Conservation (phyloP, 2,888 invertebrate genomes). For the Microctonus aethiopoides region DNA sequence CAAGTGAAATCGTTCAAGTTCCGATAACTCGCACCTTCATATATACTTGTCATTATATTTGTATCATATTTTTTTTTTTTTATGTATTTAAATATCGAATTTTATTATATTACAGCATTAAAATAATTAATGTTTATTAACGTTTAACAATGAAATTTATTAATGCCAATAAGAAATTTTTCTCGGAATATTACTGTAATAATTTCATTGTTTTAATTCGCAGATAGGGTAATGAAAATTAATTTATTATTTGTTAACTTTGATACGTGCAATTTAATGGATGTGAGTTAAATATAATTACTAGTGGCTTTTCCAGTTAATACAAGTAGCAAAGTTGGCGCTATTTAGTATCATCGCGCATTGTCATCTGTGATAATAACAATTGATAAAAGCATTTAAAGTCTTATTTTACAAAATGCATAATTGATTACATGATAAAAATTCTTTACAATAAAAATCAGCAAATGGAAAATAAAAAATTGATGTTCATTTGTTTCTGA, state of each 20-base stretch:
- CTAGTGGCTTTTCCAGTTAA: slow-evolving; percentile 47
- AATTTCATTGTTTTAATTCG: no score
- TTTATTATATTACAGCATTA: no score
- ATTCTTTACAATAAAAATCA: slow-evolving; percentile 15
- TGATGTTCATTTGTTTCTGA: no score
- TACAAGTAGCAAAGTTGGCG: slow-evolving; percentile 56
- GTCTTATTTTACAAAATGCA: background rate
- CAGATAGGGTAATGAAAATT: background rate
- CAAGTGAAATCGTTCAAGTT: slow-evolving; percentile 24
- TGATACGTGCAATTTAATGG: background rate
- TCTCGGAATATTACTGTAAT: no score
- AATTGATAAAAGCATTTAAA: slow-evolving; percentile 53
- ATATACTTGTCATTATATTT: background rate
- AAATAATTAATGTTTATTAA: no score
- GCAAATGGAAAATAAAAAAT: no score
- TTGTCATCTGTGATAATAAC: slow-evolving; percentile 60
- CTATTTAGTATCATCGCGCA: slow-evolving; percentile 45
- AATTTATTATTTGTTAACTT: background rate
- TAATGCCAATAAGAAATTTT: no score
- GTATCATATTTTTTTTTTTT: background rate
- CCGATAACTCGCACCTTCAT: slow-evolving; percentile 1
- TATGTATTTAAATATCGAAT: no score
- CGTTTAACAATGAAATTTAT: no score
- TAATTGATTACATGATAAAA: background rate
- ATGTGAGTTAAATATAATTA: background rate